A percentile compares a stretch with the other conserved stretches of the same genome.
Conservation (phyloP, 2,888 invertebrate genomes). For the Eupithecia subfuscata region DNA sequence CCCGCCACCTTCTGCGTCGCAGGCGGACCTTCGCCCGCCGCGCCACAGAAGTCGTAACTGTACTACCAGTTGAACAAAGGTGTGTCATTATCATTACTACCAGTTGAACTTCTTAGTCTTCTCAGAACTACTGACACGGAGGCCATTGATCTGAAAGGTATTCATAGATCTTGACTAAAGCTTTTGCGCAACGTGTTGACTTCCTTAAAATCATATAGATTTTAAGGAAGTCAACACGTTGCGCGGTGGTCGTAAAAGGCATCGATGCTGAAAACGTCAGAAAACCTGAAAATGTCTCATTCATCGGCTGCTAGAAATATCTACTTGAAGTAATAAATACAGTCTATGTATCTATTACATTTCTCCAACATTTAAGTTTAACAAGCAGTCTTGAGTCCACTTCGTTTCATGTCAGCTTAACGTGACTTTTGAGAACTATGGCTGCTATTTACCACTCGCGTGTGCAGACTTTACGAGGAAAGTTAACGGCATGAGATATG, state of each 20-base stretch:
- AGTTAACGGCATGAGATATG: conserved; percentile 38
- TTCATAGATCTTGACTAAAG: no score
- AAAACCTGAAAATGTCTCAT: neutral
- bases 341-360: neutral
- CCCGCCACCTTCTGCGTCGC: no score
- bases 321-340: neutral
- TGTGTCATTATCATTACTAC: no score
- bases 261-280: neutral
- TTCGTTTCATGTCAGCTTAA: neutral
- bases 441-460: conserved; percentile 20
- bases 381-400: neutral
- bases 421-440: conserved; percentile 2
- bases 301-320: neutral
- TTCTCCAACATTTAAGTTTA: neutral
- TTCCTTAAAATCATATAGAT: neutral
- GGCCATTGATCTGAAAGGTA: no score
- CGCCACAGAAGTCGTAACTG: no score
- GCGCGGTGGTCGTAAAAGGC: neutral
- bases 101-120: no score
- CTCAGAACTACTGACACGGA: no score
- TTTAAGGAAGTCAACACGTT: neutral
- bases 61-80: no score
- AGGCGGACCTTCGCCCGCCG: no score
- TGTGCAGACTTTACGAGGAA: conserved; percentile 37
- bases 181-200: no score